Percentiles rank a stretch among this genome's conserved stretches.
Conservation (phyloP, 2,113 vertebrate species). For the Petrocephalus zakoni region DNA sequence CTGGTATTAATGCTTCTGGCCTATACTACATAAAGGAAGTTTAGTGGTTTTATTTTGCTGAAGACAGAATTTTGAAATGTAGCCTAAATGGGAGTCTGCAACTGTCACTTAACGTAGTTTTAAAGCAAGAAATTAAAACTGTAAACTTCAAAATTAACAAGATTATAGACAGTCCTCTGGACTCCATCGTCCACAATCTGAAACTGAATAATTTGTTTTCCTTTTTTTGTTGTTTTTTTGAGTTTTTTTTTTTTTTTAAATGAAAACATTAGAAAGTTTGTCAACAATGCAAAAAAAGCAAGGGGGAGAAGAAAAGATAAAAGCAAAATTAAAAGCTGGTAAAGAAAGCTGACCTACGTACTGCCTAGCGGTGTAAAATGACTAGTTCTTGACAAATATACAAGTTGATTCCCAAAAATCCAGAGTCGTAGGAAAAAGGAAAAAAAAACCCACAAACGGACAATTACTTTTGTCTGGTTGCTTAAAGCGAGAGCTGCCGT, state of each 20-base stretch:
- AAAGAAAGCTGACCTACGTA: slow-evolving; percentile 42
- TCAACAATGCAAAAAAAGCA: slow-evolving; percentile 65
- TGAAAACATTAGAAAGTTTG: slow-evolving; percentile 62
- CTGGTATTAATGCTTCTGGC: slow-evolving; percentile 54
- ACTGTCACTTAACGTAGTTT: slow-evolving; percentile 78
- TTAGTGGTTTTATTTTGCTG: slow-evolving; percentile 55
- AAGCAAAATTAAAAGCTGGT: slow-evolving; percentile 41
- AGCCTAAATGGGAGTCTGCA: slow-evolving; percentile 99
- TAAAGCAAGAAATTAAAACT: slow-evolving; percentile 58
- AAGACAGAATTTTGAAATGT: slow-evolving; percentile 99
- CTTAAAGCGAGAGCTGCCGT: slow-evolving; percentile 69
- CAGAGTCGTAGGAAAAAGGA: slow-evolving; percentile 55
- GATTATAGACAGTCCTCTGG: slow-evolving; percentile 50
- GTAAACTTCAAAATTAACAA: slow-evolving; percentile 55
- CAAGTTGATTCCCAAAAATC: slow-evolving; percentile 53
- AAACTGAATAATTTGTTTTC: slow-evolving; percentile 59
- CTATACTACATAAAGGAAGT: slow-evolving; percentile 64
- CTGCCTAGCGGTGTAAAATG: slow-evolving; percentile 37
- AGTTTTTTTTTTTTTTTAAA: slow-evolving; percentile 49
- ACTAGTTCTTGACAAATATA: slow-evolving; percentile 52
- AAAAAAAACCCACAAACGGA: slow-evolving; percentile 49
- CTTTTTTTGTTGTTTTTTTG: slow-evolving; percentile 28
- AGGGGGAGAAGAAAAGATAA: slow-evolving; percentile 41
- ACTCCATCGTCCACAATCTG: slow-evolving; percentile 53
- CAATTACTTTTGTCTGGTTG: slow-evolving; percentile 74